Percentiles rank a stretch among this genome's conserved stretches.
These are phyloP conservation scores for Diorhabda carinulata DNA, from an alignment of 1,140 invertebrate species.

Conservation along the genomic window DNA sequence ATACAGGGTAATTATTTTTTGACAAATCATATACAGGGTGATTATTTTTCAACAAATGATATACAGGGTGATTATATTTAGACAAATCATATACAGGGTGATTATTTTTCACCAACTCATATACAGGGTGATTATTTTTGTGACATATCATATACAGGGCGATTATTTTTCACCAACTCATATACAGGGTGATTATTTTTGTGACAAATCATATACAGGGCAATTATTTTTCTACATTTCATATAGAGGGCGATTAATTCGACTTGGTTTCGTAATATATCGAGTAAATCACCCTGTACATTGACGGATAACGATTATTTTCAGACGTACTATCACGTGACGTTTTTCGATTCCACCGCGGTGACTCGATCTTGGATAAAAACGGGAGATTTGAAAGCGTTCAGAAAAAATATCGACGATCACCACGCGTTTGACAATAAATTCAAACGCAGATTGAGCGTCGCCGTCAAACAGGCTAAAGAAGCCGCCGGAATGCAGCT, in stretches of 20 bases:
- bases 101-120: neutral
- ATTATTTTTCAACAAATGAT: neutral
- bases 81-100: neutral
- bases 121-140: no score
- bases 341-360: constrained; percentile 21
- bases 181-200: neutral
- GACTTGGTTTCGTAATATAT: neutral
- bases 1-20: neutral
- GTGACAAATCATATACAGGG: no score
- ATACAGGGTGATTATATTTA: no score
- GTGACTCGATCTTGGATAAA: constrained; percentile 22
- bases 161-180: neutral
- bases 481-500: constrained; percentile 13
- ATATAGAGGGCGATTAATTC: neutral
- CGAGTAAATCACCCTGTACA: neutral
- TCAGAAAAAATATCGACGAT: constrained; percentile 13
- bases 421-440: neutral
- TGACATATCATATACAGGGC: neutral
- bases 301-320: constrained; percentile 5
- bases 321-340: constrained; percentile 25
- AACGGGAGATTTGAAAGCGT: constrained; percentile 12
- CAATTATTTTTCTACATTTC: neutral
- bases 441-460: constrained; percentile 12
- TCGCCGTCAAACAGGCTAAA: constrained; percentile 11
- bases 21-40: neutral